phyloP scores from a whole-genome alignment of 2,888 invertebrate genomes.

The Archips xylosteana region DNA sequence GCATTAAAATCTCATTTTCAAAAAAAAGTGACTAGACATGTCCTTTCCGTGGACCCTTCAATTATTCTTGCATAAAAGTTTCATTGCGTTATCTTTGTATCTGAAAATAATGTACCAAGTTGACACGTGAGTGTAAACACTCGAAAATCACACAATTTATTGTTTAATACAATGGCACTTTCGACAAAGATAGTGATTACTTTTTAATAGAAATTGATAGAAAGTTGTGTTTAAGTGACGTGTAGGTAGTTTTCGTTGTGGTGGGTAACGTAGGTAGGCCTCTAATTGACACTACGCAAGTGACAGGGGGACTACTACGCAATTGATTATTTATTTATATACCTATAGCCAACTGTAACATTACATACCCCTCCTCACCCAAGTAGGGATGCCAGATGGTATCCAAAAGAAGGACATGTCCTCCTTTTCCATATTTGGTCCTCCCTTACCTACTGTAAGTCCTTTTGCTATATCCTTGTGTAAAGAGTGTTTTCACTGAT shows the following conservation, averaged over 20 bases:
- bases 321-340: too few relatives aligned
- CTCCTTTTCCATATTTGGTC: too few relatives aligned
- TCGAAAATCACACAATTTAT: slow-evolving; percentile 20
- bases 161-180: slow-evolving; percentile 21
- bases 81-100: slow-evolving; percentile 23
- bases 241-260: slow-evolving; percentile 3
- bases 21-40: too few relatives aligned
- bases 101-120: slow-evolving; percentile 25
- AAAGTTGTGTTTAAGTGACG: slow-evolving; percentile 27
- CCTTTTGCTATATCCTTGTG: too few relatives aligned
- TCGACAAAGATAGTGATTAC: slow-evolving; percentile 25
- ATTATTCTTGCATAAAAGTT: slow-evolving; percentile 7
- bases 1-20: too few relatives aligned
- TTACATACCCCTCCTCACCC: too few relatives aligned
- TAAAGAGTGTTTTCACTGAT: too few relatives aligned
- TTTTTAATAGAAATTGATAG: slow-evolving; percentile 35
- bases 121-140: slow-evolving; percentile 16
- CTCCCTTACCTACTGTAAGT: too few relatives aligned
- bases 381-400: too few relatives aligned
- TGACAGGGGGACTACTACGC: neutral
- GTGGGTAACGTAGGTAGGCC: neutral
- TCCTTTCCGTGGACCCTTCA: too few relatives aligned
- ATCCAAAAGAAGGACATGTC: too few relatives aligned
- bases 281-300: slow-evolving; percentile 32
- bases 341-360: too few relatives aligned